phyloP scores from a whole-genome alignment of 2,113 vertebrate species.

The Corythornis cristatus region DNA sequence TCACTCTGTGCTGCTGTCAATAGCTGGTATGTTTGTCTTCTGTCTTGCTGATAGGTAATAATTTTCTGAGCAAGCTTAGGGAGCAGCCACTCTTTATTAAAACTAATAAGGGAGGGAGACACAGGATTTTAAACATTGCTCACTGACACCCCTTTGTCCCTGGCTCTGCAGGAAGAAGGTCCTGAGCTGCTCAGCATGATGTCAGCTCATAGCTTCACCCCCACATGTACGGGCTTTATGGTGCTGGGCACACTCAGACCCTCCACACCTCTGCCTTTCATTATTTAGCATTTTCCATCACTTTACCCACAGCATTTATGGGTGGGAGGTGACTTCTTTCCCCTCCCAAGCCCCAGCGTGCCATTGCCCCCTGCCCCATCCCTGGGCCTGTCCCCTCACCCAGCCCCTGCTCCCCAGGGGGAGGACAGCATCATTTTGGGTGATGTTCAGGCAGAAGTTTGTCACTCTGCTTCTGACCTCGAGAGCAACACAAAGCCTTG shows the following conservation, averaged over 20 bases:
- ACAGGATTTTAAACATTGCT: slow-evolving; percentile 69
- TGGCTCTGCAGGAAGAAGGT: slow-evolving; percentile 1
- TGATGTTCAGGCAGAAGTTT: background rate
- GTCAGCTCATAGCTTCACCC: background rate
- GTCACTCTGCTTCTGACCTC: background rate
- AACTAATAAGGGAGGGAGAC: slow-evolving; percentile 69
- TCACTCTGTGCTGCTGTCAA: slow-evolving; percentile 65
- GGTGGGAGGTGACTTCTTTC: rapidly evolving
- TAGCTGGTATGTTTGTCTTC: slow-evolving; percentile 68
- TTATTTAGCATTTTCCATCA: background rate
- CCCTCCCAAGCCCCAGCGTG: background rate
- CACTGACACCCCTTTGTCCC: slow-evolving; percentile 60
- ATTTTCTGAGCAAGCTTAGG: slow-evolving; percentile 74
- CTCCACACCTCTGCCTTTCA: too few species aligned
- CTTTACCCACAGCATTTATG: background rate
- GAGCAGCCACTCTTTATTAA: slow-evolving; percentile 76
- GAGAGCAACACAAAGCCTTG: background rate
- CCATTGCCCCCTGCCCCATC: too few species aligned
- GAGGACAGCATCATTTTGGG: rapidly evolving
- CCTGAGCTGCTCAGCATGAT: background rate
- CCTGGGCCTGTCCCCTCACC: background rate
- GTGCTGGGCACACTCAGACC: background rate
- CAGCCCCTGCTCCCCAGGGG: background rate
- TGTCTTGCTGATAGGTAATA: slow-evolving; percentile 80
- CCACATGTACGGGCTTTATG: background rate